Evolutionary conservation across 2,888 invertebrate genomes (phyloP).

Genomic region (Heteropelma amictum): DNA sequence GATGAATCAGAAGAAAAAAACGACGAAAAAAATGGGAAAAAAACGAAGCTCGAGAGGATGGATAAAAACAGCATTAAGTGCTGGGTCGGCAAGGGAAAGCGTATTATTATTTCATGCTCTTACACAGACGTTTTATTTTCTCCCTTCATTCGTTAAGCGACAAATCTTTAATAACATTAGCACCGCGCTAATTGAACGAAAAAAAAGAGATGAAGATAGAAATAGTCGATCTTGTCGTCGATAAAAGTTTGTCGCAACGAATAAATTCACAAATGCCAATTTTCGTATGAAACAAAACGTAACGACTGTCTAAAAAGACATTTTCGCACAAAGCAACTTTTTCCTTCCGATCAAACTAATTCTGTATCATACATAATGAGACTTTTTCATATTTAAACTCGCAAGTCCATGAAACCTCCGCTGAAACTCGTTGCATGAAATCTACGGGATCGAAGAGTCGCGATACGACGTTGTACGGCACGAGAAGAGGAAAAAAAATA

Average conservation of each 20-base stretch:
- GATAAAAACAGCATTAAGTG: conserved; percentile 38
- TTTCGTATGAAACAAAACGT: too few relatives aligned
- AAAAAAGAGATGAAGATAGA: neutral
- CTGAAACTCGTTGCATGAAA: neutral
- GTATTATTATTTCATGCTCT: conserved; percentile 2
- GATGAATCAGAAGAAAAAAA: conserved; percentile 64
- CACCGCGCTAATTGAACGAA: too few relatives aligned
- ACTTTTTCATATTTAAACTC: neutral
- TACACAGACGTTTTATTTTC: conserved; percentile 18
- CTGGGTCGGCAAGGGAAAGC: neutral
- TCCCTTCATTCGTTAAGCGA: too few relatives aligned
- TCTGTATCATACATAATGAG: neutral
- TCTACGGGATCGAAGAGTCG: conserved; percentile 66
- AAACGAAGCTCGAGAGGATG: conserved; percentile 36
- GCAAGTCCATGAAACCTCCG: neutral
- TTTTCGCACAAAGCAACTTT: neutral
- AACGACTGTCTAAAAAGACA: neutral
- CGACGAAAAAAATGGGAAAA: conserved; percentile 50
- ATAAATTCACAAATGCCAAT: too few relatives aligned
- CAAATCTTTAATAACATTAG: too few relatives aligned
- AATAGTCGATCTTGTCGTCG: too few relatives aligned
- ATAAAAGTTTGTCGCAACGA: too few relatives aligned
- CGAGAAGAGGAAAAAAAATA: conserved; percentile 3
- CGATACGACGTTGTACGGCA: conserved; percentile 59
- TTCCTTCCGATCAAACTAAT: neutral